These are phyloP conservation scores for Melanostoma scalare DNA, from an alignment of 2,888 invertebrate genomes.

Conservation along the genomic window DNA sequence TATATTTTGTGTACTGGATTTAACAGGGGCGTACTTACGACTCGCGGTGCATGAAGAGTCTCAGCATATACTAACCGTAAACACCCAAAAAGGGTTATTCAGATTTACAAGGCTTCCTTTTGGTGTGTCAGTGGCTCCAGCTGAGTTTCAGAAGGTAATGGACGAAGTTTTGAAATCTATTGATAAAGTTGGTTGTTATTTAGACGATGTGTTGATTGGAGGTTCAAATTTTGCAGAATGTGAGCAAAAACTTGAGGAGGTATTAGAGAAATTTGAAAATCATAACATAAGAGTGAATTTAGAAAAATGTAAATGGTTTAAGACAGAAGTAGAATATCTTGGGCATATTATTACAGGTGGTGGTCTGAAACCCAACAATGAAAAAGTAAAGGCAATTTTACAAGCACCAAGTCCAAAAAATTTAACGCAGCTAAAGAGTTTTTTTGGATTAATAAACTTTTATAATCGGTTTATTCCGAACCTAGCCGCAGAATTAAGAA, in stretches of 20 bases:
- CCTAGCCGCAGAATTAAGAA: constrained; percentile 45
- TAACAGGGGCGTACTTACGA: not conserved
- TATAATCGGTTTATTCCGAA: constrained; percentile 47
- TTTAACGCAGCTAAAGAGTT: constrained; percentile 37
- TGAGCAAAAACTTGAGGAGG: not conserved
- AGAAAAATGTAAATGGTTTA: constrained; percentile 6
- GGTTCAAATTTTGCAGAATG: not conserved
- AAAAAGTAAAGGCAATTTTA: constrained; percentile 3
- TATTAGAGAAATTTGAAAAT: constrained; percentile 6
- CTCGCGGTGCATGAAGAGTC: not conserved
- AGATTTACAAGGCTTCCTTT: constrained; percentile 32
- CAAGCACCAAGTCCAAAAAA: constrained; percentile 52
- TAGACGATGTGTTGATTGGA: constrained; percentile 40
- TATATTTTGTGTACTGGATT: not conserved
- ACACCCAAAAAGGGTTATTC: not conserved
- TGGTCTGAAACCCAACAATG: too few species aligned
- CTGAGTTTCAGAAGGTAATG: constrained; percentile 47
- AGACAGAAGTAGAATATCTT: constrained; percentile 13
- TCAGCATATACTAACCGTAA: not conserved
- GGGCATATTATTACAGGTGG: not conserved
- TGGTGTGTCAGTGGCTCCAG: constrained; percentile 48
- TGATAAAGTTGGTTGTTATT: constrained; percentile 35
- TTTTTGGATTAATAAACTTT: constrained; percentile 49
- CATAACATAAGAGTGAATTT: constrained; percentile 26
- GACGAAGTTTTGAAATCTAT: constrained; percentile 36